Percentiles rank a stretch among this genome's conserved stretches.
These are phyloP conservation scores for Acrossocheilus fasciatus DNA, from an alignment of 2,797 vertebrate genomes.

Conservation along the genomic window DNA sequence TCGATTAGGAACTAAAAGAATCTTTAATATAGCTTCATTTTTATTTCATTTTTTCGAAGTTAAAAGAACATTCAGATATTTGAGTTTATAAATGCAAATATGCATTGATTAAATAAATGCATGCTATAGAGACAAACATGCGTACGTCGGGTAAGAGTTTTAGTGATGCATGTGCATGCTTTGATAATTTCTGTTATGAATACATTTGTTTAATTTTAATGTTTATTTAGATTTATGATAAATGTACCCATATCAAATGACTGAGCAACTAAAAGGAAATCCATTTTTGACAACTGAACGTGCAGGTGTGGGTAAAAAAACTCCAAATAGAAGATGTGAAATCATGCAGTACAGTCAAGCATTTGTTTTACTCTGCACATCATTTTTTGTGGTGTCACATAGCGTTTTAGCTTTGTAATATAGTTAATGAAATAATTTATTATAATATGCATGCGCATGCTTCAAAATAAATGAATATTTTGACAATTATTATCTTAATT, in stretches of 20 bases:
- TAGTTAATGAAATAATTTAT: neutral
- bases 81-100: constrained; percentile 22
- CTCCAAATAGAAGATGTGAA: neutral
- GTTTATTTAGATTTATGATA: neutral
- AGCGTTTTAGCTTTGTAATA: neutral
- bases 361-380: neutral
- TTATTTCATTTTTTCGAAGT: neutral
- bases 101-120: constrained; percentile 3
- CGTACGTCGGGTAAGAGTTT: too few relatives aligned
- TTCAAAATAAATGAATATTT: neutral
- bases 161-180: neutral
- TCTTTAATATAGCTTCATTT: neutral
- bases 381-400: neutral
- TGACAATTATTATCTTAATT: neutral
- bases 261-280: neutral
- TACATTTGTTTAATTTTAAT: constrained; percentile 14
- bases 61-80: neutral
- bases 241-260: neutral
- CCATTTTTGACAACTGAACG: neutral
- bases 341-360: neutral
- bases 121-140: neutral
- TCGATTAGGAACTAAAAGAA: neutral
- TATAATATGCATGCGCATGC: neutral
- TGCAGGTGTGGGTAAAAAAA: neutral
- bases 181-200: neutral